Base-by-base conservation (phyloP, 2,113 vertebrate species). In the Pyxicephalus adspersus region DNA sequence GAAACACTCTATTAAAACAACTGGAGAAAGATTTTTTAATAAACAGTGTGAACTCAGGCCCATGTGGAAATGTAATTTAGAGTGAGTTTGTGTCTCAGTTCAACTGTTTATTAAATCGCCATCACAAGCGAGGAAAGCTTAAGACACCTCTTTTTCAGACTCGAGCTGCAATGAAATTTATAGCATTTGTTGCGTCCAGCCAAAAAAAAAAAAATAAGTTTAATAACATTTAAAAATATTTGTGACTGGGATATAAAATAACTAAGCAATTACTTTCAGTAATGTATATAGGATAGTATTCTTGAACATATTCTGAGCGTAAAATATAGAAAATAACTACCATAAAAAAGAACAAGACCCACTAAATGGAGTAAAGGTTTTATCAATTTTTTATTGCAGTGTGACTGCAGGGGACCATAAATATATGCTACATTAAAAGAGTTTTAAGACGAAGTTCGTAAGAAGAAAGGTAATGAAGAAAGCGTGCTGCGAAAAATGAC, bases 41-140 rank as follows among this genome's bases (percentile, higher is more conserved):
- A 94, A 94, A 94, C 92, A 94, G 92, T 92, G 91, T 92, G 91
- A 94, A 94, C 89, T 88, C 90, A 92, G 90, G 89, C 90, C 92
- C 93, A 92, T 91, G 92, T 93, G 91, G 91, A 92, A 94, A 94
- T 90, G 92, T 91, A 94, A 94, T 91, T 93, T 91, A 93, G 91
- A 93, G 85, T 86, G 87, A 91, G 83, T 86, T 86, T 85, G 88
- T 90, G 85, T 91, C 91, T 91, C 85, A 87, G 83, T 87, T 88
- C 90, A 90, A 85, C 64, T 93, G 90, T 92, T 82, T 92, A 93
- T 93, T 93, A 94, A 92, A 92, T 91, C 87, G 87, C 92, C 90
- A 92, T 92, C 92, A 88, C 86, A 93, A 91, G 89, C 88, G 93
- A 90, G 90, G 92, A 91, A 91, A 90, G 82, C 88, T 88, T 78